Evolutionary conservation across 2,113 vertebrate species (phyloP).

Genomic region (Haemorhous mexicanus): DNA sequence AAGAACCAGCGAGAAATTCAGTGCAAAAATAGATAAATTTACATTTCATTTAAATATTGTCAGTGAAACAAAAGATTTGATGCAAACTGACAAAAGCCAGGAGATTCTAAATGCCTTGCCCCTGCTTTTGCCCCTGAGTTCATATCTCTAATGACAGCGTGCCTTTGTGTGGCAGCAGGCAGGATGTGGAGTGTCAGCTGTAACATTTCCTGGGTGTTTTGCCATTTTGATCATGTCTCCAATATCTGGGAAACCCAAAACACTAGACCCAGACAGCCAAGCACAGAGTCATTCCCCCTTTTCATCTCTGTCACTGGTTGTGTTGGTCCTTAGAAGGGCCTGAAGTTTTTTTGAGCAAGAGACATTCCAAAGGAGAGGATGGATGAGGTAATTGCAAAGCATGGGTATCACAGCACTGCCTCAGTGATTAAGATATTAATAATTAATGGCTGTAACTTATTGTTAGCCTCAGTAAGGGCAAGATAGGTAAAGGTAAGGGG

Average conservation of each 20-base stretch:
- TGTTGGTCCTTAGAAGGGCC: background rate
- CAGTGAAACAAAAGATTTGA: background rate
- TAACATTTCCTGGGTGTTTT: accelerated
- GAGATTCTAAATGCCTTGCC: background rate
- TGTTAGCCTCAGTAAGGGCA: background rate
- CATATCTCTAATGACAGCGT: background rate
- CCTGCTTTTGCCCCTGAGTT: background rate
- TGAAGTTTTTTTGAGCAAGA: background rate
- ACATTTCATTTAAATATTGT: background rate
- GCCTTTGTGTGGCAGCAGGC: background rate
- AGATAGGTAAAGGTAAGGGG: background rate
- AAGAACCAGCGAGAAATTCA: background rate
- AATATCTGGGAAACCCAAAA: background rate
- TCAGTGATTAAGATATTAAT: background rate
- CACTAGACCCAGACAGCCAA: background rate
- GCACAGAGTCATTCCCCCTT: background rate
- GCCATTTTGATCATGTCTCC: background rate
- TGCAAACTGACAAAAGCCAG: slow-evolving; percentile 8
- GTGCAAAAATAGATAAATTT: background rate
- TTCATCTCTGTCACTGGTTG: background rate
- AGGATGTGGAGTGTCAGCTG: background rate
- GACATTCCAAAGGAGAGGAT: background rate
- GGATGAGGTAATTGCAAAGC: background rate
- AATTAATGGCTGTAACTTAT: background rate
- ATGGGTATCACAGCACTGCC: background rate